phyloP scores from a whole-genome alignment of 2,113 vertebrate genomes.

The Girardinichthys multiradiatus region DNA sequence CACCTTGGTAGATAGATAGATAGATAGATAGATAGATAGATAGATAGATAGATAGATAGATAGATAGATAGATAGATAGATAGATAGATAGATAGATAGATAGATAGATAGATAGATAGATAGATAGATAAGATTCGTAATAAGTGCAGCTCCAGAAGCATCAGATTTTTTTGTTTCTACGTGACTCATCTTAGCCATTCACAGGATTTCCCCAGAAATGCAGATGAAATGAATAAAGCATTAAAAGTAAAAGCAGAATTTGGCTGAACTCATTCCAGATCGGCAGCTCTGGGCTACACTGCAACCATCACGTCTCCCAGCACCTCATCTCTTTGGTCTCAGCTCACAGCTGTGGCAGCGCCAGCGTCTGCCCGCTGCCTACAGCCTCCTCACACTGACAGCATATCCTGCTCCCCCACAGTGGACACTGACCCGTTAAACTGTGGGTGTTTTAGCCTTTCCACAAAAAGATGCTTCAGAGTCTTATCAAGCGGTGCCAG shows the following conservation, averaged over 20 bases:
- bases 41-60: too few relatives aligned
- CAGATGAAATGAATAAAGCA: not conserved
- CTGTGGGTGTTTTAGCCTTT: too few relatives aligned
- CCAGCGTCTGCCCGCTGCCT: constrained; percentile 17
- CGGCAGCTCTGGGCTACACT: constrained; percentile 9
- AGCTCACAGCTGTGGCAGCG: constrained; percentile 41
- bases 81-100: not conserved
- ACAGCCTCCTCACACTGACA: not conserved
- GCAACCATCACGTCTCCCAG: constrained; percentile 47
- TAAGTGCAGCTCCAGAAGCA: too few relatives aligned
- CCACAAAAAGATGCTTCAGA: not conserved
- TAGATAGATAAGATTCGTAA: not conserved
- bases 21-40: not conserved
- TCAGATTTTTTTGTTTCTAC: not conserved
- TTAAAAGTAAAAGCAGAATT: not conserved
- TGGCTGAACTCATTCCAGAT: not conserved
- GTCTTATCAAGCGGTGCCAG: constrained; percentile 14
- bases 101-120: not conserved
- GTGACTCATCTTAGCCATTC: not conserved
- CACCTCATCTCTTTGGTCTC: constrained; percentile 33
- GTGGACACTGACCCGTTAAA: not conserved
- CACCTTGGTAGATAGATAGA: too few relatives aligned
- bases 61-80: too few relatives aligned
- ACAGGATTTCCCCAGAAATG: not conserved
- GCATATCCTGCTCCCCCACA: not conserved